phyloP scores from a whole-genome alignment of 2,888 invertebrate species.

The Drosophila vallismaia region DNA sequence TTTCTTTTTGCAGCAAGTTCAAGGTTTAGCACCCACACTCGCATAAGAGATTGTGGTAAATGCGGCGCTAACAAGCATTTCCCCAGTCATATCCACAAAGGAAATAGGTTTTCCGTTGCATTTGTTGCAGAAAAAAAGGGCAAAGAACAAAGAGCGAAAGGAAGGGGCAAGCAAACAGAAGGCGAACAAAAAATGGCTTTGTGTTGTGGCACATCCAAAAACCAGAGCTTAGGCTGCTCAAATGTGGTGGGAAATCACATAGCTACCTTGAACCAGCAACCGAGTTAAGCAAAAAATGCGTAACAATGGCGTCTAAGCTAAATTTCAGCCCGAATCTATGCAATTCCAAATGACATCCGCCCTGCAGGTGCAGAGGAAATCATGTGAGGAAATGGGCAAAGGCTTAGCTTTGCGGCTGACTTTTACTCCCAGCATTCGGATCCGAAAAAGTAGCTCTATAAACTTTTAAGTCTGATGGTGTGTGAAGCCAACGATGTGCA shows the following conservation, averaged over 20 bases:
- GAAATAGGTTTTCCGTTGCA: constrained; percentile 75
- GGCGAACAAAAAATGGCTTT: constrained; percentile 9
- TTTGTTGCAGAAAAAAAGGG: constrained; percentile 52
- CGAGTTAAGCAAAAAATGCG: constrained; percentile 52
- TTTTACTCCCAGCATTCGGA: constrained; percentile 14
- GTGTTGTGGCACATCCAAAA: constrained; percentile 19
- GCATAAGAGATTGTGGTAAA: constrained; percentile 39
- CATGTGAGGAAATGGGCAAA: constrained; percentile 10
- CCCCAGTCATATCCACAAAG: constrained; percentile 71
- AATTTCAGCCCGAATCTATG: constrained; percentile 45
- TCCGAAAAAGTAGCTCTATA: constrained; percentile 31
- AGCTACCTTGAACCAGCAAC: constrained; percentile 19
- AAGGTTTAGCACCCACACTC: constrained; percentile 54
- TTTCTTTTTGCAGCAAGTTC: constrained; percentile 58
- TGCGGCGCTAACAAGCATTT: constrained; percentile 71
- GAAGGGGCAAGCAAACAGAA: constrained; percentile 12
- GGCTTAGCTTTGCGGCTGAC: constrained; percentile 22
- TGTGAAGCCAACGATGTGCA: constrained; percentile 19
- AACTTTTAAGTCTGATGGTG: constrained; percentile 50
- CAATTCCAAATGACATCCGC: constrained; percentile 29
- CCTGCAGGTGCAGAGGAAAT: constrained; percentile 22
- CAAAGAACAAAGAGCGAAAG: constrained; percentile 11
- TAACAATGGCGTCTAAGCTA: constrained; percentile 47
- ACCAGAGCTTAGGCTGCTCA: constrained; percentile 26
- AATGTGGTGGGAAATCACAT: constrained; percentile 46